Conservation (phyloP, 2,797 vertebrate species). For the Acanthornis magna region DNA sequence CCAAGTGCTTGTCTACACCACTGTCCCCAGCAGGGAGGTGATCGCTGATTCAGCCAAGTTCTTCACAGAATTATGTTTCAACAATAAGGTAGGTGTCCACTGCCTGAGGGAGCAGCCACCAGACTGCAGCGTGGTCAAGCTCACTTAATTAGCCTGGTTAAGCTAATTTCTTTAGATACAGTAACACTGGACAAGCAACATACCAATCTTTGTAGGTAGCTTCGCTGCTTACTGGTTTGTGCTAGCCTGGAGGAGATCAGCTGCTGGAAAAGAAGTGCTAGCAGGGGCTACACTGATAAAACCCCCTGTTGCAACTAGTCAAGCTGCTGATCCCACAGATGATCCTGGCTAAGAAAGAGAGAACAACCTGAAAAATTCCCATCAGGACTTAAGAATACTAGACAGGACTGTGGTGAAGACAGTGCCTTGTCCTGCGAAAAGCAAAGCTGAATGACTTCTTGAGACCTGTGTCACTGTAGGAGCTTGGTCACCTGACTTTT, state of each 20-base stretch:
- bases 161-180: not conserved
- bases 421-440: not conserved
- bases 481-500: not conserved
- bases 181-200: not conserved
- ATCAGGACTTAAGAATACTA: not conserved
- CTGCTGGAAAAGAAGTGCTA: not conserved
- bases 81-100: slow-evolving; percentile 79
- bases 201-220: not conserved
- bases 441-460: not conserved
- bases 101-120: not conserved
- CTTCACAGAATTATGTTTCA: slow-evolving; percentile 78
- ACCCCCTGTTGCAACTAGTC: not conserved
- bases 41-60: slow-evolving; percentile 84
- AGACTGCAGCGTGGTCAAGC: not conserved
- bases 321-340: not conserved
- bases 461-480: not conserved
- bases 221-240: not conserved
- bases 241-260: not conserved
- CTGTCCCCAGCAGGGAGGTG: slow-evolving; percentile 75
- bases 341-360: not conserved
- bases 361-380: not conserved
- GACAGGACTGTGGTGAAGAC: not conserved
- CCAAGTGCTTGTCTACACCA: slow-evolving; percentile 81
- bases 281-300: not conserved
- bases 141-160: not conserved